Evolutionary conservation across 2,797 vertebrate species (phyloP).

Genomic region (Trachops cirrhosus): DNA sequence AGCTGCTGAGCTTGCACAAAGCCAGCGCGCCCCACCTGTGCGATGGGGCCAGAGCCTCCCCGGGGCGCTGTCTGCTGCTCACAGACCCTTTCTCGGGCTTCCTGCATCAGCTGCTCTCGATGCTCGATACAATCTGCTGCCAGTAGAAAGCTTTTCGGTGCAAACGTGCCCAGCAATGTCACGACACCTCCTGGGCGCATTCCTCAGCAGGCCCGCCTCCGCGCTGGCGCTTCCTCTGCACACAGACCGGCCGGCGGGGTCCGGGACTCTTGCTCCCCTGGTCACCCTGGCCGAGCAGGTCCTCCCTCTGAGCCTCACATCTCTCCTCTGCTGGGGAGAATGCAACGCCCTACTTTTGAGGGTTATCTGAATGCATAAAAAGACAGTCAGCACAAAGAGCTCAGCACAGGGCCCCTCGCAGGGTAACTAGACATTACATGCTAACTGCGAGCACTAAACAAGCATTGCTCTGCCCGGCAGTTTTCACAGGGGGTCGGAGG

Average conservation of each 20-base stretch:
- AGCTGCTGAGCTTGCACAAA: neutral
- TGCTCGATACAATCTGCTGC: neutral
- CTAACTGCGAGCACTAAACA: neutral
- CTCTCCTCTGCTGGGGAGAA: neutral
- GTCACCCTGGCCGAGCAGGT: neutral
- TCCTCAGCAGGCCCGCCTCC: neutral
- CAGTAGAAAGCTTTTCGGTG: neutral
- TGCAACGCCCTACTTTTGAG: neutral
- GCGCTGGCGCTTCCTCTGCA: neutral
- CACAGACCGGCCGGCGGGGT: neutral
- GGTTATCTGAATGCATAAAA: neutral
- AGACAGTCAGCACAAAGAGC: neutral
- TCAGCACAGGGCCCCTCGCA: neutral
- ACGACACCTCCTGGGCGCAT: neutral
- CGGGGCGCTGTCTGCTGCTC: neutral
- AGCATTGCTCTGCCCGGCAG: neutral
- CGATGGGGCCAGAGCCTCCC: accelerated
- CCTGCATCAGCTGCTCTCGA: accelerated
- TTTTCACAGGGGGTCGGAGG: neutral
- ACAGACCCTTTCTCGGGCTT: accelerated
- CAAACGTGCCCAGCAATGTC: neutral
- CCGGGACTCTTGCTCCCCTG: neutral
- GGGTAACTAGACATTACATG: neutral
- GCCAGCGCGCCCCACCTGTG: no score
- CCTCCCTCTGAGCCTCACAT: neutral